Conservation (phyloP, 2,113 vertebrate genomes). For the Excalfactoria chinensis region DNA sequence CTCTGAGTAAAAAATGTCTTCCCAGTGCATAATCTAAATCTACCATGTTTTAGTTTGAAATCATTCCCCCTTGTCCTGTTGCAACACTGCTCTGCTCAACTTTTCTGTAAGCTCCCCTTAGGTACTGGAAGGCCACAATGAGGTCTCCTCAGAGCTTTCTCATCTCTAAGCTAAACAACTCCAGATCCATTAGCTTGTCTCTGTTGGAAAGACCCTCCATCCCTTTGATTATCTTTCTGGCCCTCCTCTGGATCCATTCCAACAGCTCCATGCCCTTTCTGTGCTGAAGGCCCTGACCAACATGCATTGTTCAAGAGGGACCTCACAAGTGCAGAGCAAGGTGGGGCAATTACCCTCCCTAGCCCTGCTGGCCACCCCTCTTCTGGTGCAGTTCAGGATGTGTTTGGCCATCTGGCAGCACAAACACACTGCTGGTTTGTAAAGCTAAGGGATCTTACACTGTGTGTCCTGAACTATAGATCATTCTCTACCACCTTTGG, state of each 20-base stretch:
- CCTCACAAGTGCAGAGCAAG: neutral
- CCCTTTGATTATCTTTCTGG: neutral
- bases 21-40: neutral
- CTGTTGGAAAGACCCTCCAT: neutral
- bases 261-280: neutral
- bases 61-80: neutral
- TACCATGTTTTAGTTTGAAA: neutral
- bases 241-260: neutral
- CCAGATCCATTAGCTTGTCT: neutral
- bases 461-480: neutral
- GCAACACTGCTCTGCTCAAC: neutral
- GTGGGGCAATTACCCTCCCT: neutral
- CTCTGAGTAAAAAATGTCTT: neutral
- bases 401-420: neutral
- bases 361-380: neutral
- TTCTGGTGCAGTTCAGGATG: neutral
- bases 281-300: neutral
- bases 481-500: rapidly evolving
- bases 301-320: neutral
- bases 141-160: neutral
- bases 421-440: neutral
- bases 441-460: neutral
- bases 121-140: neutral
- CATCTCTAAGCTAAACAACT: neutral
- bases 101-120: neutral